Evolutionary conservation across 2,888 invertebrate species (phyloP).

Genomic region (Eutolmus rufibarbis): DNA sequence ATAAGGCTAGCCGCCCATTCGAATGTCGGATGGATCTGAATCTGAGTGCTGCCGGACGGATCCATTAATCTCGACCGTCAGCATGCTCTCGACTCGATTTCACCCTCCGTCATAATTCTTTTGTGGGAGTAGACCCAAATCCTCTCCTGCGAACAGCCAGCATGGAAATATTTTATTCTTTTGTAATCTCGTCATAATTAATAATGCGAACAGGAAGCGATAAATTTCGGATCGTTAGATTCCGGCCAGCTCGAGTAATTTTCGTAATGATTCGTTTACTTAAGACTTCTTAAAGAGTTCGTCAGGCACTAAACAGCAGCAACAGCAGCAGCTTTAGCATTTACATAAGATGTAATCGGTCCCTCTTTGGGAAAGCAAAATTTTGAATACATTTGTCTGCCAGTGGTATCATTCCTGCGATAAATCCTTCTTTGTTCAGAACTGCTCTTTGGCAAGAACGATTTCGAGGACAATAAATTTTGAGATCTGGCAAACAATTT

Average conservation of each 20-base stretch:
- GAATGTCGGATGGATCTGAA: background rate
- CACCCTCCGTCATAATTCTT: conserved; percentile 32
- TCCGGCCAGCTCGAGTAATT: background rate
- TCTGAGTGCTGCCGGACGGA: conserved; percentile 16
- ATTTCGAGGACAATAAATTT: background rate
- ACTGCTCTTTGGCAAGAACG: background rate
- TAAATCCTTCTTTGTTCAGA: conserved; percentile 2
- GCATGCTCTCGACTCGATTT: background rate
- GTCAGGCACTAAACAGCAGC: background rate
- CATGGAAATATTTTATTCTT: conserved; percentile 26
- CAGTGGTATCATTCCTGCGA: background rate
- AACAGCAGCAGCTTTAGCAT: background rate
- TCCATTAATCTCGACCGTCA: conserved; percentile 29
- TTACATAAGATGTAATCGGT: conserved; percentile 1
- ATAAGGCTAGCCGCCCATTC: conserved; percentile 5
- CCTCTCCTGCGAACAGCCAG: conserved; percentile 23
- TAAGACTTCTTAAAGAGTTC: background rate
- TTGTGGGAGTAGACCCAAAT: conserved; percentile 37
- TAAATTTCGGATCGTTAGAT: conserved; percentile 17
- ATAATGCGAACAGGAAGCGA: conserved; percentile 31
- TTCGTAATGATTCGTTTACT: conserved; percentile 24
- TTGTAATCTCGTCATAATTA: conserved; percentile 37
- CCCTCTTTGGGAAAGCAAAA: background rate
- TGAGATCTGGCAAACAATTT: background rate
- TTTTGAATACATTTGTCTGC: background rate